These are phyloP conservation scores for Oenanthe melanoleuca DNA, from an alignment of 2,113 vertebrate genomes.

Conservation along the genomic window DNA sequence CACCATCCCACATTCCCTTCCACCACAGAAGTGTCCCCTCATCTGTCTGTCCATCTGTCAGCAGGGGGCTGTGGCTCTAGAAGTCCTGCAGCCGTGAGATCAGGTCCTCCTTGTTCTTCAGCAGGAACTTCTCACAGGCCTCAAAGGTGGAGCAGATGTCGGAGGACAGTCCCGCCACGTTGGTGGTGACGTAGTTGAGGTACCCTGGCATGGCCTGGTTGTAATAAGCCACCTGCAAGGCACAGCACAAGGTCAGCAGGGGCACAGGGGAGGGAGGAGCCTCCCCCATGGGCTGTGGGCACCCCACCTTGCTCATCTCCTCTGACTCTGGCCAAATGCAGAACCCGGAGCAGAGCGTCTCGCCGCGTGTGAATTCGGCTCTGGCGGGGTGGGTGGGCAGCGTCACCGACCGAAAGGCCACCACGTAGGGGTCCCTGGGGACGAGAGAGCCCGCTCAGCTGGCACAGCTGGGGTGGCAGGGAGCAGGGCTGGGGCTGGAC, in stretches of 20 bases:
- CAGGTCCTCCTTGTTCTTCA: conserved; percentile 83
- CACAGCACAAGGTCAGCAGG: not conserved
- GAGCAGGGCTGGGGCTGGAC: rapidly evolving
- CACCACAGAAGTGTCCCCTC: not conserved
- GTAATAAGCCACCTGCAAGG: conserved; percentile 89
- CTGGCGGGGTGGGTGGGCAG: conserved; percentile 82
- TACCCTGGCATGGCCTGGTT: conserved; percentile 89
- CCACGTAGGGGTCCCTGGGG: conserved; percentile 90
- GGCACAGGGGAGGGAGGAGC: not conserved
- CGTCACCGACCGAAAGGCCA: conserved; percentile 90
- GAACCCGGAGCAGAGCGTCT: conserved; percentile 93
- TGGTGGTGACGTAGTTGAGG: conserved; percentile 89
- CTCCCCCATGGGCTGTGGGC: rapidly evolving
- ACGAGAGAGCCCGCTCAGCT: not conserved
- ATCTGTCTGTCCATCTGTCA: not conserved
- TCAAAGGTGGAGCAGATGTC: conserved; percentile 83
- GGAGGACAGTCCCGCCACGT: conserved; percentile 89
- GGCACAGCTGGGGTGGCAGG: rapidly evolving
- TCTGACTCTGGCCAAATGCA: conserved; percentile 84
- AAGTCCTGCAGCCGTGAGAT: conserved; percentile 65
- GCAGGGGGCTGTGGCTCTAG: not conserved
- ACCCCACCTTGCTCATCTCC: conserved; percentile 82
- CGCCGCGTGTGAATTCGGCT: conserved; percentile 77
- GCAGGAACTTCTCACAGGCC: conserved; percentile 86
- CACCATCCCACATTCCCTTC: not conserved